Percentiles rank a stretch among this genome's conserved stretches.
phyloP scores from a whole-genome alignment of 2,113 vertebrate genomes.

The Tychaedon coryphoeus region DNA sequence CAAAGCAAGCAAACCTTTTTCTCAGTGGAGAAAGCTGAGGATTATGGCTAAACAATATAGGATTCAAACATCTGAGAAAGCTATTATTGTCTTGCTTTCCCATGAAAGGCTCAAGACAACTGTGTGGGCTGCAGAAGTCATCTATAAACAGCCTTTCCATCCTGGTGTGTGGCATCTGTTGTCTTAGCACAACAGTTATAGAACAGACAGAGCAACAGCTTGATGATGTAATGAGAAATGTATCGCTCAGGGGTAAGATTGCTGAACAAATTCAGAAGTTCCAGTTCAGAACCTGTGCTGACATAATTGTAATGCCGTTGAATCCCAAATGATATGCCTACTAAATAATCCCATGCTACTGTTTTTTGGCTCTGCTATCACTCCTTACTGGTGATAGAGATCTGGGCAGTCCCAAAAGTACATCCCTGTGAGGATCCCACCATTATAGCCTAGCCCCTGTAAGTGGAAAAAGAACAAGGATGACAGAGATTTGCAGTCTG shows the following conservation, averaged over 20 bases:
- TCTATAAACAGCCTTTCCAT: background rate
- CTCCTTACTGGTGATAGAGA: background rate
- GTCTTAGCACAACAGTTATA: background rate
- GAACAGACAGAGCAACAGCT: background rate
- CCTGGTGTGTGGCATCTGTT: background rate
- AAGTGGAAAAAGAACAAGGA: background rate
- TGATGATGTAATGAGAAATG: background rate
- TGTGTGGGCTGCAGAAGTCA: background rate
- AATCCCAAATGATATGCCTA: background rate
- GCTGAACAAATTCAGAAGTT: background rate
- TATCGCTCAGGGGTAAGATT: background rate
- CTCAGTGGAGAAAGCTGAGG: background rate
- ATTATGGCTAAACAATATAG: background rate
- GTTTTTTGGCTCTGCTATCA: background rate
- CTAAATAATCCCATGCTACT: background rate
- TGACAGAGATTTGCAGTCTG: background rate
- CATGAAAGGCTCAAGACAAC: background rate
- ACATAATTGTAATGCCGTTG: background rate
- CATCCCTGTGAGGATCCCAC: background rate
- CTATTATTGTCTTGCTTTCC: background rate
- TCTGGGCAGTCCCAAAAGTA: background rate
- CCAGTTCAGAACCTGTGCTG: background rate
- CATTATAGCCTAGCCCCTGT: background rate
- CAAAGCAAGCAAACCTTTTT: background rate
- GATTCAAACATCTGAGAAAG: background rate